These are phyloP conservation scores for Hoplostethus atlanticus DNA, from an alignment of 2,797 vertebrate species.

Conservation along the genomic window DNA sequence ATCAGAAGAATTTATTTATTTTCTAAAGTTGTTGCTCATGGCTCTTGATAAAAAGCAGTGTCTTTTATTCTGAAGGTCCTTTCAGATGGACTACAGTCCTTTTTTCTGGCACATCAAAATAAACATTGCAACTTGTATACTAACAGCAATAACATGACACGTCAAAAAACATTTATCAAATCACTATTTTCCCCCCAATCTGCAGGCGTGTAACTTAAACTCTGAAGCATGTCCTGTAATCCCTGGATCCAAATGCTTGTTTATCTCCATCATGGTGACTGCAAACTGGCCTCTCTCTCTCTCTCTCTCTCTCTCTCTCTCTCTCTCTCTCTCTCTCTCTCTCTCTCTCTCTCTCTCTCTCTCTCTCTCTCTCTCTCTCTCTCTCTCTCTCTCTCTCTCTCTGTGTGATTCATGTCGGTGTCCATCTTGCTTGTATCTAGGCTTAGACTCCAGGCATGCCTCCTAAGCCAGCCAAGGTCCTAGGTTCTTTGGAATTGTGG, in stretches of 20 bases:
- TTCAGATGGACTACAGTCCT: no score
- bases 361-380: no score
- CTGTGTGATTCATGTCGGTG: not conserved
- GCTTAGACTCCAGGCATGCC: not conserved
- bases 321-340: no score
- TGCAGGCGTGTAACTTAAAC: not conserved
- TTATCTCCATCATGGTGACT: not conserved
- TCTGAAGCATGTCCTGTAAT: not conserved
- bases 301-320: no score
- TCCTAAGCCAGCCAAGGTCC: not conserved
- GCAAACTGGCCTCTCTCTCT: not conserved
- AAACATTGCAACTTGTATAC: no score
- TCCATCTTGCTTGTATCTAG: not conserved
- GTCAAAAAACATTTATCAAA: no score
- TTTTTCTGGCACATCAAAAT: no score
- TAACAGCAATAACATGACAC: no score
- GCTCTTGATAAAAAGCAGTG: not conserved
- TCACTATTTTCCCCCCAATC: no score
- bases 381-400: conserved; percentile 4
- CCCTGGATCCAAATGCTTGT: no score
- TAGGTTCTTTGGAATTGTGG: not conserved
- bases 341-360: no score
- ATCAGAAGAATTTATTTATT: conserved; percentile 15
- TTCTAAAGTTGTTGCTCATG: not conserved
- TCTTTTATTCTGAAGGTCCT: no score